Conservation (phyloP, 2,113 vertebrate species). For the Pygoscelis antarcticus region DNA sequence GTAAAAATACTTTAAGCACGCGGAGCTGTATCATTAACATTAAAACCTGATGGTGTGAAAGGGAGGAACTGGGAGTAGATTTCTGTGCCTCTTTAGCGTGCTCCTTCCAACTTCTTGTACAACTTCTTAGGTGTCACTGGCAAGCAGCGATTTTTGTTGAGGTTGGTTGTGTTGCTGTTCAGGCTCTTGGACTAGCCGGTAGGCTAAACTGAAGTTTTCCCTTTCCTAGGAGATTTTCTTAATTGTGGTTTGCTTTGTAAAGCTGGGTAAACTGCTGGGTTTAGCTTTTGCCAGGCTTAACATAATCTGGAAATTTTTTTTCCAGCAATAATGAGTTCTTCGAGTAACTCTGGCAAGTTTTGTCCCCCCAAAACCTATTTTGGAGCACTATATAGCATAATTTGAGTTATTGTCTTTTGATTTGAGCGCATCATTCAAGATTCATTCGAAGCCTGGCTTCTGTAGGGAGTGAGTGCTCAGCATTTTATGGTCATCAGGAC, state of each 20-base stretch:
- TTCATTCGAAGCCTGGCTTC: not conserved
- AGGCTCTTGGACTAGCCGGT: not conserved
- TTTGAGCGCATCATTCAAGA: not conserved
- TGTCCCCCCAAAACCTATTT: not conserved
- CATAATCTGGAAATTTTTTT: not conserved
- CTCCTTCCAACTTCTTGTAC: not conserved
- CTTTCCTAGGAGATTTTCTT: not conserved
- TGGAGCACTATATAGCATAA: not conserved
- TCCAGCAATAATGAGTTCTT: not conserved
- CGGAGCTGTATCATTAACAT: not conserved
- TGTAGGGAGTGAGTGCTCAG: not conserved
- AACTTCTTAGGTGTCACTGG: not conserved
- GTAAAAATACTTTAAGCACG: not conserved
- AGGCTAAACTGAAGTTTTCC: not conserved
- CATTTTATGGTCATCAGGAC: not conserved
- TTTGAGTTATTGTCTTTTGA: not conserved
- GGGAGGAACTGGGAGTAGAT: not conserved
- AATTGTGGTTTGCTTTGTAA: conserved; percentile 4
- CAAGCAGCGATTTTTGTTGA: not conserved
- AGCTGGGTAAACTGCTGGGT: not conserved
- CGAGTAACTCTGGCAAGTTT: not conserved
- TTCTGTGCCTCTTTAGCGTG: not conserved
- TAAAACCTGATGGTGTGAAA: conserved; percentile 27
- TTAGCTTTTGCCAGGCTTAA: conserved; percentile 19
- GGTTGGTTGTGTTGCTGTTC: not conserved